Evolutionary conservation across 2,797 vertebrate genomes (phyloP), one percentile per base, ranked within the genome.

Genomic region (Lithobates pipiens): DNA sequence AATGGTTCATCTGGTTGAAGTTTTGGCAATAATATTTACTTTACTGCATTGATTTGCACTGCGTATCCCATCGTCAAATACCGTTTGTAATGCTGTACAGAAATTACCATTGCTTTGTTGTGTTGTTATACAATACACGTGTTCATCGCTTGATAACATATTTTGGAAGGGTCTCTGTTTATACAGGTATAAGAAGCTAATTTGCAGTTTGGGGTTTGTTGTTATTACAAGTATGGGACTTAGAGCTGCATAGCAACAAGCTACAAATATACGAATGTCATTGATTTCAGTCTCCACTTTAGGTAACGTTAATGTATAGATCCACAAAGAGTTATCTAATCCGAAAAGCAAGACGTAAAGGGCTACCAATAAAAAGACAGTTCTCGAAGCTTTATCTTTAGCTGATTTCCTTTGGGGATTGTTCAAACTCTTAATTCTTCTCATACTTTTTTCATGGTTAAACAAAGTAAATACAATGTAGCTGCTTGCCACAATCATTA

Each of bases 271-370:
- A 21, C 86, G 65, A 54, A 54, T 21, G 70, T 87, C 86, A 86
- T 86, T 86, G 18, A 76, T 65, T 34, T 82, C 80, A 50, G 73
- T 65, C 50, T 36, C 77, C 13, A 87, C 86, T 34, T 80, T 29
- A 15, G 82, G 27, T 13, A 87, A 3, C 0, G 81, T 80, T 29
- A 87, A 50, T 23, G 76, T 87, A 25, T 87, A 87, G 8, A 87
- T 84, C 86, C 86, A 87, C 32, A 87, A 75, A n/a, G 61, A 70
- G 42, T 84, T 87, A 32, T 87, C 86, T 36, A 87, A 27, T 36
- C 86, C 82, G 73, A 77, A 86, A 44, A 86, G 27, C n/a, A 82
- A 10, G 3, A 82, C 85, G 68, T 87, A 87, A 13, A 84, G 1
- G 3, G 21, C 23, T 39, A 87, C 86, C 2, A 87, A 76, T 36